These are phyloP conservation scores for Eupithecia inturbata DNA, from an alignment of 2,888 invertebrate genomes.

Conservation along the genomic window DNA sequence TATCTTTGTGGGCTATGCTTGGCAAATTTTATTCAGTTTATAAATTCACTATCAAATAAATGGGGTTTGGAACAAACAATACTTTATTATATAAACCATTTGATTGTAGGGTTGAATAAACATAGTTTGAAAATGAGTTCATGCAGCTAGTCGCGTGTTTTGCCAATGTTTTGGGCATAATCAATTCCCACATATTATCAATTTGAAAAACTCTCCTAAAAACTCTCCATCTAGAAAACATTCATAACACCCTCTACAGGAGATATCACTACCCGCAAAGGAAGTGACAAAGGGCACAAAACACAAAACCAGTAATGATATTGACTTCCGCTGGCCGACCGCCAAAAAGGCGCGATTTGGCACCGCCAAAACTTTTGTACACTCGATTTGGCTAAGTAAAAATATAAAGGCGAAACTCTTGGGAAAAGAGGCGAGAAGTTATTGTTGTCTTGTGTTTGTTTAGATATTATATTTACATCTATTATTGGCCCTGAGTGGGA, in stretches of 20 bases:
- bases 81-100: too few species aligned
- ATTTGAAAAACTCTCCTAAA: not conserved
- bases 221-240: not conserved
- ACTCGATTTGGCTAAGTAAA: constrained; percentile 33
- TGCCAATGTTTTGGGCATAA: too few species aligned
- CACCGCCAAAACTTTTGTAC: constrained; percentile 23
- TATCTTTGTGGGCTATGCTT: not conserved
- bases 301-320: constrained; percentile 26
- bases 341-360: constrained; percentile 35
- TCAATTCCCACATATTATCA: not conserved
- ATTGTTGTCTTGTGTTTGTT: constrained; percentile 3
- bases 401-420: constrained; percentile 24
- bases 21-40: not conserved
- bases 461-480: constrained; percentile 4
- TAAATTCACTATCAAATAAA: not conserved
- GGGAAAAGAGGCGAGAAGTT: constrained; percentile 6
- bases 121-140: too few species aligned
- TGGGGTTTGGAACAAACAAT: too few species aligned
- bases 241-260: not conserved
- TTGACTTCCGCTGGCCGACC: constrained; percentile 31
- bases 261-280: not conserved
- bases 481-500: not conserved
- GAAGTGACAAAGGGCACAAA: constrained; percentile 6
- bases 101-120: too few species aligned
- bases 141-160: too few species aligned